Percentiles rank a stretch among this genome's conserved stretches.
These are phyloP conservation scores for Phorcus lineatus DNA, from an alignment of 2,888 invertebrate species.

Conservation along the genomic window DNA sequence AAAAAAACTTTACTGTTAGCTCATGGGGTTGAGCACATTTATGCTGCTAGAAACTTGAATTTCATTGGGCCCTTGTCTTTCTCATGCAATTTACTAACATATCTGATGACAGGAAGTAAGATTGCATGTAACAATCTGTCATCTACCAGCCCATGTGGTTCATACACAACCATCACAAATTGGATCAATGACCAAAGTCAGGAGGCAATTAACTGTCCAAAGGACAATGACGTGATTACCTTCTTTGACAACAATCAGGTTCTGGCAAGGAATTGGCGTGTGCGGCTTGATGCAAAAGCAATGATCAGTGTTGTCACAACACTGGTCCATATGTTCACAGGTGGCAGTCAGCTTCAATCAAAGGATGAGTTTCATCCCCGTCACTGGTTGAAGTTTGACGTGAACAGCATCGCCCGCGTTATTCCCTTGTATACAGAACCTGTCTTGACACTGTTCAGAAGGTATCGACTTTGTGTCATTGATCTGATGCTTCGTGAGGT, in stretches of 20 bases:
- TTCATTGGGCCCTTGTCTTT: slow-evolving; percentile 19
- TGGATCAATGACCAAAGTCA: neutral
- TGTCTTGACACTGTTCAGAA: too few relatives aligned
- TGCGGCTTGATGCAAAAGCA: slow-evolving; percentile 17
- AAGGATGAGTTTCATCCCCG: too few relatives aligned
- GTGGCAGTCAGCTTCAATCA: too few relatives aligned
- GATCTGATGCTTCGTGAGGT: too few relatives aligned
- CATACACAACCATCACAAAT: too few relatives aligned
- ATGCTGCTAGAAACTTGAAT: neutral
- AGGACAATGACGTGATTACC: slow-evolving; percentile 7
- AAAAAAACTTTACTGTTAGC: neutral
- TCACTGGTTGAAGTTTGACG: too few relatives aligned
- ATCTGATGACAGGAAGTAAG: slow-evolving; percentile 25
- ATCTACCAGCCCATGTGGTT: neutral
- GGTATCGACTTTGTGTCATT: too few relatives aligned
- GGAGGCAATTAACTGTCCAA: neutral
- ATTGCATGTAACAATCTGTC: neutral
- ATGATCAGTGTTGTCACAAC: neutral
- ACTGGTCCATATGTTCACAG: neutral
- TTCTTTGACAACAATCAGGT: slow-evolving; percentile 34
- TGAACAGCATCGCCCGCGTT: too few relatives aligned
- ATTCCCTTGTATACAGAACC: too few relatives aligned
- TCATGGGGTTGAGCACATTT: neutral
- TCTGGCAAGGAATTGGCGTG: slow-evolving; percentile 25
- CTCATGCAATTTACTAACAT: slow-evolving; percentile 4